Evolutionary conservation across 2,797 vertebrate genomes (phyloP).

Genomic region (Amazona finschi): DNA sequence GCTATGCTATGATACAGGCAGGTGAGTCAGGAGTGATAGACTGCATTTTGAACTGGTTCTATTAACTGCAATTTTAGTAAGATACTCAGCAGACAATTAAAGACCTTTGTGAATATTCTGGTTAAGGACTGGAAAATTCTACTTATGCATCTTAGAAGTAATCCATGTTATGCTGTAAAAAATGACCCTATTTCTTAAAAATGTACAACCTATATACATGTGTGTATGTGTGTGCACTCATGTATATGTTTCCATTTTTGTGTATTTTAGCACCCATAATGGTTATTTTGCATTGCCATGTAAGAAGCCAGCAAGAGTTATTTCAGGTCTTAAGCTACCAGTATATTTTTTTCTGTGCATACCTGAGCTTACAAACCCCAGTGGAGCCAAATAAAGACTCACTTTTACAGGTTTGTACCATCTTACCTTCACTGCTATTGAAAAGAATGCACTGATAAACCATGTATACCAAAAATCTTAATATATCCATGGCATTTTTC

Average conservation of each 20-base stretch:
- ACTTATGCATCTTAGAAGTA: neutral
- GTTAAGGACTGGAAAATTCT: neutral
- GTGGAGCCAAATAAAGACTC: neutral
- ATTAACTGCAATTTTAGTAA: neutral
- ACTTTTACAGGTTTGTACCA: neutral
- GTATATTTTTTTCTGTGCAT: neutral
- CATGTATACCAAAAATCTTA: neutral
- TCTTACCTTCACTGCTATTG: neutral
- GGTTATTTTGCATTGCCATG: neutral
- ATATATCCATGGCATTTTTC: neutral
- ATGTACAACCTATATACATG: fast-evolving
- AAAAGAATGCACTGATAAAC: neutral
- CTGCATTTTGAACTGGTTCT: neutral
- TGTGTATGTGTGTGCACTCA: no score
- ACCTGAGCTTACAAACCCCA: neutral
- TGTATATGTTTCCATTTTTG: neutral
- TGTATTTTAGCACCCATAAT: fast-evolving
- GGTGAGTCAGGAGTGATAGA: neutral
- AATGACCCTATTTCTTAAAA: neutral
- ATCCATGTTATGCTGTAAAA: neutral
- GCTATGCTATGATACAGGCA: neutral
- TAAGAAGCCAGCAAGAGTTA: neutral
- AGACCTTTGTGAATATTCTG: neutral
- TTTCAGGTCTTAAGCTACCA: neutral
- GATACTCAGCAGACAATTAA: neutral